Evolutionary conservation across 1,140 invertebrate genomes (phyloP), one percentile per base, ranked within the genome.

Genomic region (Cardiocondyla obscurior): DNA sequence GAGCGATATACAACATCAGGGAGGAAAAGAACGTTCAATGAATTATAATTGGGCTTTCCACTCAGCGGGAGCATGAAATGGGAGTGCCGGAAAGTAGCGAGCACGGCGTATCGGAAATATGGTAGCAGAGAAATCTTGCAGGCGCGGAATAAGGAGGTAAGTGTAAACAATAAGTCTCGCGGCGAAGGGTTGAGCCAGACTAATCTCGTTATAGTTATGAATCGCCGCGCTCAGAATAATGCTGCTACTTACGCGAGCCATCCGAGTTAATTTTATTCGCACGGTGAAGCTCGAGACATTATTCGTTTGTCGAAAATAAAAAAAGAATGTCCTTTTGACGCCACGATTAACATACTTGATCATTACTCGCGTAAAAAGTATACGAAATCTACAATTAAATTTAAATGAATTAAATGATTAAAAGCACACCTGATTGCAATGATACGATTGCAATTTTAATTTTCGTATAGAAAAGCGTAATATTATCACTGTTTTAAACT

Each of bases 141-240:
- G 67, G 39, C 49, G 70, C 64, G 28, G 67, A 58, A 85, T 76
- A 86, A 85, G 53, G 39, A 86, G 81, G 82, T 82, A 87, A 88
- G 88, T 81, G 88, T 89, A 89, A 89, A 89, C 88, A 89, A 89
- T 89, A 89, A 89, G 73, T 85, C 74, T 76, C 83, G 73, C 69
- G 69, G 70, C 76, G 42, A 44, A 74, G 70, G 85, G 77, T 85
- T 84, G 87, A 77, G 67, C 58, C 65, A 10, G 36, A 65, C 70
- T 89, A 89, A 89, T 89, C 88, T 89, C 72, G 88, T 89, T 89
- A 89, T 77, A 81, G 83, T 89, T 89, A 89, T 89, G 88, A 89
- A 89, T 89, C 86, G 82, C 64, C 55, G 55, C 64, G 76, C 83
- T 87, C 83, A 77, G 83, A 83, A 85, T 89, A 87, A 89, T 83